These are phyloP conservation scores for Drosophila nigrodunni DNA, from an alignment of 1,140 invertebrate species.

Conservation along the genomic window DNA sequence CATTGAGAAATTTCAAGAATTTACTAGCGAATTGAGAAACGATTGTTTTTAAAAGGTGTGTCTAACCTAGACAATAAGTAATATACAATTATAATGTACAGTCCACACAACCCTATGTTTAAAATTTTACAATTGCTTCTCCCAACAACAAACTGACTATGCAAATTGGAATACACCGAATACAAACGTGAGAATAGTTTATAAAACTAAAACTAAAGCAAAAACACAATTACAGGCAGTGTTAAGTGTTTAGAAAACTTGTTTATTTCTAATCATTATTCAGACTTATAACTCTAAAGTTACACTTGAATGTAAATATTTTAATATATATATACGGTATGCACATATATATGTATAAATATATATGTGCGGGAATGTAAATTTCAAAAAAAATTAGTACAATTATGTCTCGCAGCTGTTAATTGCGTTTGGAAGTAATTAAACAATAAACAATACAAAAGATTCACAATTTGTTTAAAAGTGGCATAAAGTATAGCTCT, in stretches of 20 bases:
- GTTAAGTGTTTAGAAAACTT: conserved; percentile 45
- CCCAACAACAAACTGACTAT: no score
- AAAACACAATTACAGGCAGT: not conserved
- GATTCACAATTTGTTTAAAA: not conserved
- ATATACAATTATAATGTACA: no score
- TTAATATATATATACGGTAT: conserved; percentile 19
- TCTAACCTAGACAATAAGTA: no score
- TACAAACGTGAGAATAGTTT: not conserved
- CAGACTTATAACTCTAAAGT: conserved; percentile 81
- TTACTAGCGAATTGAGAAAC: no score
- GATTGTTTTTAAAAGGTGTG: no score
- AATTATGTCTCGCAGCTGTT: conserved; percentile 14
- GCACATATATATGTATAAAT: conserved; percentile 33
- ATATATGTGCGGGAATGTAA: conserved; percentile 31
- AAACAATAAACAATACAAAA: conserved; percentile 12
- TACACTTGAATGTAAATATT: conserved; percentile 65
- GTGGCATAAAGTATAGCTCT: conserved; percentile 24
- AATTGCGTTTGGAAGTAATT: conserved; percentile 6
- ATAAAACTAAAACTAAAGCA: not conserved
- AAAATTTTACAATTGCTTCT: no score
- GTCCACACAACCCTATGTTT: no score
- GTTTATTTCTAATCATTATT: conserved; percentile 73
- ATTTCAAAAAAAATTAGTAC: conserved; percentile 30
- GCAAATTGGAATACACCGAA: not conserved
- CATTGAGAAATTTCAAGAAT: no score